A percentile compares a stretch with the other conserved stretches of the same genome.
phyloP scores from a whole-genome alignment of 2,113 vertebrate genomes.

The Capreolus pygargus region DNA sequence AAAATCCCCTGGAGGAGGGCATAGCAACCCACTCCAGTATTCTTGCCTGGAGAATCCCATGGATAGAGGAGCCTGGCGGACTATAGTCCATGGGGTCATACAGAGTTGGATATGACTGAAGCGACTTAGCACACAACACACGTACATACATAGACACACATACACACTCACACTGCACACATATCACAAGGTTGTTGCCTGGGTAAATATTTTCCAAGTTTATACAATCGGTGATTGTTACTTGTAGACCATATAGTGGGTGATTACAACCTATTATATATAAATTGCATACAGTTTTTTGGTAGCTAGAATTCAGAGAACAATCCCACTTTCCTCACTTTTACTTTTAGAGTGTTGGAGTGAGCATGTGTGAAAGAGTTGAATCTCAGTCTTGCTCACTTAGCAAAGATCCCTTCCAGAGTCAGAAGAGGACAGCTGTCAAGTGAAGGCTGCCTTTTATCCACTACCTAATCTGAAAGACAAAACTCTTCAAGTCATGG shows the following conservation, averaged over 20 bases:
- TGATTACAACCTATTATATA: not conserved
- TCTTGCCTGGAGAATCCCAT: not conserved
- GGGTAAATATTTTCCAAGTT: not conserved
- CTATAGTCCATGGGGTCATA: not conserved
- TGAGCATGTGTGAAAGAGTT: rapidly evolving
- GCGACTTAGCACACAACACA: not conserved
- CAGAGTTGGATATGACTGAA: not conserved
- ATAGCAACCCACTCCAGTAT: not conserved
- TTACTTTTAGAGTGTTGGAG: not conserved
- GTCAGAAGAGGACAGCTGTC: not conserved
- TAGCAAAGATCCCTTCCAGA: not conserved
- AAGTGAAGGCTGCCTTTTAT: not conserved
- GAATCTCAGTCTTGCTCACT: too few species aligned
- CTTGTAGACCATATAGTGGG: not conserved
- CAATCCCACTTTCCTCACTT: not conserved
- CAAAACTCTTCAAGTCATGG: not conserved
- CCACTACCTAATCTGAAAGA: not conserved
- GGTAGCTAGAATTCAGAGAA: not conserved
- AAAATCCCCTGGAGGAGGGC: not conserved
- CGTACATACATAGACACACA: rapidly evolving
- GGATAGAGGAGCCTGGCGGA: not conserved
- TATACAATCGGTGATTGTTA: not conserved
- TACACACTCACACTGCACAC: not conserved
- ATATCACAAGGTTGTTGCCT: not conserved
- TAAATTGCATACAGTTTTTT: not conserved